phyloP scores from a whole-genome alignment of 2,113 vertebrate genomes.

The Dasyprocta punctata region DNA sequence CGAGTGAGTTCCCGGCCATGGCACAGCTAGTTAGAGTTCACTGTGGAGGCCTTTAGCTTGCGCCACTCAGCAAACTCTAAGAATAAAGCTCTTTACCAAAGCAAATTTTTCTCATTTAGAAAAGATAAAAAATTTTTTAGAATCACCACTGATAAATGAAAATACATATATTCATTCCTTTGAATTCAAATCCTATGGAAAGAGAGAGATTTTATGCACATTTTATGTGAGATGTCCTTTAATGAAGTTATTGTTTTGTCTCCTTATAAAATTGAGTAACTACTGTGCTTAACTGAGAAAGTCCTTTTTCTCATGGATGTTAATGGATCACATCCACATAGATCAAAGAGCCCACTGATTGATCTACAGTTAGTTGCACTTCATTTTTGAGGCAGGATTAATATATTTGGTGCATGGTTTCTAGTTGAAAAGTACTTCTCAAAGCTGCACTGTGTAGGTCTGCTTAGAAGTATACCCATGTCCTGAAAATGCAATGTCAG shows the following conservation, averaged over 20 bases:
- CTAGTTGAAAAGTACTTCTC: background rate
- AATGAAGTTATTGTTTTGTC: background rate
- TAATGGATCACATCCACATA: background rate
- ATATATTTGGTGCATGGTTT: background rate
- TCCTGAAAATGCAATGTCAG: background rate
- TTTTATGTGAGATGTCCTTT: background rate
- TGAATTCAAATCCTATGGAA: background rate
- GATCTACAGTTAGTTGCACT: background rate
- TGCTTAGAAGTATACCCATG: background rate
- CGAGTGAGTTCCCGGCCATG: too few relatives aligned
- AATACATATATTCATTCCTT: background rate
- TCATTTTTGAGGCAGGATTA: background rate
- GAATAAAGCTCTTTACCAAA: slow-evolving; percentile 14
- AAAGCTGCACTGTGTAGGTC: background rate
- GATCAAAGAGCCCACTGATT: background rate
- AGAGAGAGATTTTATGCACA: background rate
- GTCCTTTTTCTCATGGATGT: background rate
- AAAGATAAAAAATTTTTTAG: background rate
- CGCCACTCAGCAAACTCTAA: too few relatives aligned
- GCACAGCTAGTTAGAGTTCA: too few relatives aligned
- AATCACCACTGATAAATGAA: background rate
- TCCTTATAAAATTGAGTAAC: slow-evolving; percentile 16
- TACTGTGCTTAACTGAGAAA: background rate
- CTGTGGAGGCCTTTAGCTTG: too few relatives aligned
- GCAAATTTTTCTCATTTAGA: slow-evolving; percentile 20